Evolutionary conservation across 2,888 invertebrate genomes (phyloP).

Genomic region (Chaetogeoica ovagalla): DNA sequence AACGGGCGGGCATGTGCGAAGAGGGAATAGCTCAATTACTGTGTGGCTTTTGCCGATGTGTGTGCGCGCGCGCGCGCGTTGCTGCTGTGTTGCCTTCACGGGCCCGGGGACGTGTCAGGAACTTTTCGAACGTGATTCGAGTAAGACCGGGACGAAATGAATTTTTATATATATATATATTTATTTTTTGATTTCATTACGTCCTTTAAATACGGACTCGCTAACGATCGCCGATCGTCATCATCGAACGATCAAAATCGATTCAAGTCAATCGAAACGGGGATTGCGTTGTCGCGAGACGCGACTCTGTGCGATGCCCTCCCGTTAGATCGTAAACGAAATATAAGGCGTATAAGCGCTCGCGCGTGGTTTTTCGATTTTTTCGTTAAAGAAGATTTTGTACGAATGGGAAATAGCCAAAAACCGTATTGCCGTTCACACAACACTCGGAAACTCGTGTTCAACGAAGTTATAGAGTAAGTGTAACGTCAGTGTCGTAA

Average conservation of each 20-base stretch:
- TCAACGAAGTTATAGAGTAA: too few relatives aligned
- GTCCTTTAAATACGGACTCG: conserved; percentile 27
- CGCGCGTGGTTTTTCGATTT: too few relatives aligned
- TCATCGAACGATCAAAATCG: background rate
- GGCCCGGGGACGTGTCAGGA: conserved; percentile 30
- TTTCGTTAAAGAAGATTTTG: too few relatives aligned
- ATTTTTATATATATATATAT: background rate
- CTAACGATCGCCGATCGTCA: background rate
- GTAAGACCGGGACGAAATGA: background rate
- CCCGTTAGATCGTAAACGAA: background rate
- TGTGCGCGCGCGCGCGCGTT: background rate
- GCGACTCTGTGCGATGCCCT: background rate
- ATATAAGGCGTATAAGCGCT: too few relatives aligned
- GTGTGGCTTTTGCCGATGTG: background rate
- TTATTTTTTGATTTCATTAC: conserved; percentile 4
- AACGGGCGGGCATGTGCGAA: background rate
- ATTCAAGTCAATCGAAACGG: background rate
- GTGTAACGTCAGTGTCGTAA: too few relatives aligned
- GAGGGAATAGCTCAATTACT: conserved; percentile 31
- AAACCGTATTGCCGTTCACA: too few relatives aligned
- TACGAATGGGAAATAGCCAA: too few relatives aligned
- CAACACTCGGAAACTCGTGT: too few relatives aligned
- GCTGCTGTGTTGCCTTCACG: background rate
- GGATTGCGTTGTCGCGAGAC: background rate
- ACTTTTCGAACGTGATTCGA: conserved; percentile 43